Evolutionary conservation across 2,888 invertebrate species (phyloP), one percentile per base, ranked within the genome.

Genomic region (Cetonia aurata): DNA sequence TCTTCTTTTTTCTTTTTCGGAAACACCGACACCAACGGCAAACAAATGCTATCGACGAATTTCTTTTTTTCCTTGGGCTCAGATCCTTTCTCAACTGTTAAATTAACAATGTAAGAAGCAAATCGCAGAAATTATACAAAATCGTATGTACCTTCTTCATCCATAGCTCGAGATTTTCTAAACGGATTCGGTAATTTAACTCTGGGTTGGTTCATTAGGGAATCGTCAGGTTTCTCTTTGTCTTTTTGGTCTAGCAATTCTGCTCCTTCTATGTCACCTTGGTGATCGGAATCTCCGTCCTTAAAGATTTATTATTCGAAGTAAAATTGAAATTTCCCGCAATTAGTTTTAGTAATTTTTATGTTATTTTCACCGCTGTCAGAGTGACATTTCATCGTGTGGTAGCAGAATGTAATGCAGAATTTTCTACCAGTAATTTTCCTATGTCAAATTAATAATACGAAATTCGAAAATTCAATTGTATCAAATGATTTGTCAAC

Each of bases 41-140:
- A 81, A 75, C 89, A 87, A 74, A 91, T 90, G 72, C 90, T 88
- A 78, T 90, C 87, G 62, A 90, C 81, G 37, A 90, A 82, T 50
- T 85, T 81, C 71, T 80, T 79, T 71, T 78, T 87, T 71, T 85
- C 86, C 75, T 87, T 87, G 57, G 83, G 81, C 73, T 81, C 80
- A 19, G 69, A 52, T 68, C 74, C 71, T 73, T 80, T 81, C n/a
- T 79, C 79, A 73, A 75, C 80, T 80, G 67, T 31, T 75, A 72
- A 53, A 41, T n/a, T 17, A n/a, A 15, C 15, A 48, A 62, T n/a
- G n/a, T n/a, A n/a, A n/a, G n/a, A 9, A 25, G 10, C 31, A 53
- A n/a, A 25, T 25, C 6, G 10, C 19, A 50, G 19, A 37, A 70
- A 65, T 31, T 56, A 46, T 19, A 3, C 6, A n/a, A 13, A 44